phyloP scores from a whole-genome alignment of 2,888 invertebrate genomes.

The Megamerina dolium region DNA sequence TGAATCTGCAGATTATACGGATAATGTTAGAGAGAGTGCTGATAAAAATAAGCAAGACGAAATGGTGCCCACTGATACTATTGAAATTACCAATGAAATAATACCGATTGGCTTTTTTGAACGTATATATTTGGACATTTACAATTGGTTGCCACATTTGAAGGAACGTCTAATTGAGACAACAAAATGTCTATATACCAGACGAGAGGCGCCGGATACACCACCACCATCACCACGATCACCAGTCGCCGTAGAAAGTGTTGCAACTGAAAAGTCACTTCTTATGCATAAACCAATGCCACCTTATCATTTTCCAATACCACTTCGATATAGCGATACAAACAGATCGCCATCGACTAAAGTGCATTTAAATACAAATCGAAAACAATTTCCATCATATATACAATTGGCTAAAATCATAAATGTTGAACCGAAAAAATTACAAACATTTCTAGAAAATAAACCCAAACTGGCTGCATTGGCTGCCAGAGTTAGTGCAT shows the following conservation, averaged over 20 bases:
- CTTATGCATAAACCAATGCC: slow-evolving; percentile 26
- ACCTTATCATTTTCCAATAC: slow-evolving; percentile 38
- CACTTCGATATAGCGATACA: slow-evolving; percentile 22
- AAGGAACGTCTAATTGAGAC: slow-evolving; percentile 13
- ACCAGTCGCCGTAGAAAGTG: neutral
- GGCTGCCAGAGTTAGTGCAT: slow-evolving; percentile 30
- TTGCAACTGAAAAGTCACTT: neutral
- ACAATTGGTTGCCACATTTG: slow-evolving; percentile 10
- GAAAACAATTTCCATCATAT: slow-evolving; percentile 27
- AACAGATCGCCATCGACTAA: neutral
- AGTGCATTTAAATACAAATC: slow-evolving; percentile 16
- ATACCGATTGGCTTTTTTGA: no score
- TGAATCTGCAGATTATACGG: slow-evolving; percentile 31
- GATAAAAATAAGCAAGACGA: slow-evolving; percentile 4
- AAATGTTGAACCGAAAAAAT: slow-evolving; percentile 26
- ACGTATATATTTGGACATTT: no score
- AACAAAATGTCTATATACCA: no score
- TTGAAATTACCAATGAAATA: no score
- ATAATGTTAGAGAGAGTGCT: slow-evolving; percentile 12
- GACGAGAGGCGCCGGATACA: no score
- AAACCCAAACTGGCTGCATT: slow-evolving; percentile 36
- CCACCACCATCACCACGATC: no score
- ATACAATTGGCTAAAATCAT: slow-evolving; percentile 28
- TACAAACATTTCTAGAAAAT: slow-evolving; percentile 29
- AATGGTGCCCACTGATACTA: no score